phyloP scores from a whole-genome alignment of 1,140 invertebrate species.

The Hylaeus anthracinus region DNA sequence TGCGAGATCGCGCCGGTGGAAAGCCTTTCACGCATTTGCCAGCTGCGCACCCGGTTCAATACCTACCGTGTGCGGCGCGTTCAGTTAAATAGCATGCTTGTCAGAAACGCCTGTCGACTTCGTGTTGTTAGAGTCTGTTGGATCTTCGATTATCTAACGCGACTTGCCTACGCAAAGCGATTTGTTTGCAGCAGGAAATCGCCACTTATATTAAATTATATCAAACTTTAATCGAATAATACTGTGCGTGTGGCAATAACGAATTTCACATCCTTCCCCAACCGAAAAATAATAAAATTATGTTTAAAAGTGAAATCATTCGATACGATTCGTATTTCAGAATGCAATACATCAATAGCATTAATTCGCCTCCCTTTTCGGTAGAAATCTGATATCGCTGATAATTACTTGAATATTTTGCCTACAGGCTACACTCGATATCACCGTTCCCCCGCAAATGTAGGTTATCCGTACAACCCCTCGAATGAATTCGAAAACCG shows the following conservation, averaged over 20 bases:
- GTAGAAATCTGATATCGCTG: conserved; percentile 40
- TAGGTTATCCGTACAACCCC: conserved; percentile 5
- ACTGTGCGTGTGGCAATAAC: not conserved
- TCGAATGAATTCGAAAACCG: not conserved
- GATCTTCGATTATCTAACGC: not conserved
- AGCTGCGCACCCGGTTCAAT: conserved; percentile 39
- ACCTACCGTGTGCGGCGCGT: conserved; percentile 18
- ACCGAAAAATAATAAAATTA: conserved; percentile 3
- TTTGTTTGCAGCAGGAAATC: not conserved
- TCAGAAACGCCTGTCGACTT: conserved; percentile 46
- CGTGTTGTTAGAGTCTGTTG: not conserved
- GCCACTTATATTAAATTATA: too few relatives aligned
- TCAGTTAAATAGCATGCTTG: conserved; percentile 42
- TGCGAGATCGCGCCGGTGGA: conserved; percentile 51
- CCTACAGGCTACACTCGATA: conserved; percentile 8
- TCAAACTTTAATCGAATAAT: not conserved
- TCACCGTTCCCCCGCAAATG: not conserved
- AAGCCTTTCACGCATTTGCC: conserved; percentile 40
- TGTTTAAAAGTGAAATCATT: conserved; percentile 1
- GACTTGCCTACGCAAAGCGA: not conserved
- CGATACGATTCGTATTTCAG: conserved; percentile 12
- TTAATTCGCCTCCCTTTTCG: not conserved
- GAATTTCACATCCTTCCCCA: not conserved
- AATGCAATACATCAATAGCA: not conserved
- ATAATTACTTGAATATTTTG: conserved; percentile 45